Percentiles rank a stretch among this genome's conserved stretches.
These are phyloP conservation scores for Stenolophus ochropezus DNA, from an alignment of 2,888 invertebrate genomes.

Conservation along the genomic window DNA sequence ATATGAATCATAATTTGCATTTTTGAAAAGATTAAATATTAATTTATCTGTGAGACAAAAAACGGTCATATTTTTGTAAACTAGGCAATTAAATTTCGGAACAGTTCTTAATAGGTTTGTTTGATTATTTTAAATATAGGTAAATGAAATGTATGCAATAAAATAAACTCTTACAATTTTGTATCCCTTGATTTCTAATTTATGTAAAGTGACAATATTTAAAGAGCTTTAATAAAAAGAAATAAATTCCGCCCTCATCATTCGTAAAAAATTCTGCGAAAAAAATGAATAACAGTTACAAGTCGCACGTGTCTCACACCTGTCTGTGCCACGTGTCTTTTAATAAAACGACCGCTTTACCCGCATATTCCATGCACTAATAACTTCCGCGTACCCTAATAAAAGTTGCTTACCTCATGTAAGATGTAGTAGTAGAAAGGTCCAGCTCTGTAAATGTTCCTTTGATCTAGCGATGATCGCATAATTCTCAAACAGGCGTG, in stretches of 20 bases:
- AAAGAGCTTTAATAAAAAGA: not conserved
- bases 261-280: not conserved
- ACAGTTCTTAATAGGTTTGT: too few relatives aligned
- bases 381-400: not conserved
- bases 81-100: too few relatives aligned
- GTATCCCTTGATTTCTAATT: too few relatives aligned
- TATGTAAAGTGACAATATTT: too few relatives aligned
- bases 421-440: constrained; percentile 92
- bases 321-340: not conserved
- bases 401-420: constrained; percentile 83
- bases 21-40: too few relatives aligned
- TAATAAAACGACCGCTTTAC: not conserved
- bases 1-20: too few relatives aligned
- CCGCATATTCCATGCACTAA: not conserved
- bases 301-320: not conserved
- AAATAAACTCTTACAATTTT: too few relatives aligned
- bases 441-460: constrained; percentile 88
- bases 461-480: constrained; percentile 85
- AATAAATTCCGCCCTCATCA: not conserved
- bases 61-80: too few relatives aligned
- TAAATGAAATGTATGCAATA: too few relatives aligned
- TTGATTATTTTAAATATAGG: too few relatives aligned
- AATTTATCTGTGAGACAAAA: too few relatives aligned
- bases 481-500: constrained; percentile 84
- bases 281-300: not conserved